phyloP scores from a whole-genome alignment of 1,140 invertebrate species.

The Meloidogyne hapla region DNA sequence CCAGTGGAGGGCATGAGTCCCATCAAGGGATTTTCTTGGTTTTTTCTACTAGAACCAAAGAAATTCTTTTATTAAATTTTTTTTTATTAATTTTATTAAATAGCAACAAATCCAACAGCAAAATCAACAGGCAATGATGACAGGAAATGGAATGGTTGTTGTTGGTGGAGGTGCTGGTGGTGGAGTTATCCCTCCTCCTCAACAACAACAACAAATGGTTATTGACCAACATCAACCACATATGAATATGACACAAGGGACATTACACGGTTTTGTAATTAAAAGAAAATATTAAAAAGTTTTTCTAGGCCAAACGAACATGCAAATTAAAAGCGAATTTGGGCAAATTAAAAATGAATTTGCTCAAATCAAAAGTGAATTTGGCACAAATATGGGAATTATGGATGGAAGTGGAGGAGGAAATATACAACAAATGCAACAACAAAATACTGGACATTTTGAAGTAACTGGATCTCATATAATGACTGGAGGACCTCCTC shows the following conservation, averaged over 20 bases:
- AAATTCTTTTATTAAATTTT: no score
- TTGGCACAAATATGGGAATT: conserved; percentile 15
- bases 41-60: no score
- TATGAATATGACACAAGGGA: neutral
- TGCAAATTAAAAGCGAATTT: neutral
- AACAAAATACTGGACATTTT: neutral
- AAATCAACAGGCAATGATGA: neutral
- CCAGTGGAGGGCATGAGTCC: no score
- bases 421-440: neutral
- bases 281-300: no score
- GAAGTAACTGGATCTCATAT: neutral
- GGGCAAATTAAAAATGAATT: no score
- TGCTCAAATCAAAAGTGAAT: conserved; percentile 1
- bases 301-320: no score
- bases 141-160: neutral
- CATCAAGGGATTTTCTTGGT: no score
- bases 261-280: neutral
- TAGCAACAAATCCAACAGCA: neutral
- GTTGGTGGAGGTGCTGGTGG: neutral
- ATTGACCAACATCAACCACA: conserved; percentile 5
- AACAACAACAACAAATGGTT: conserved; percentile 17
- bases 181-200: neutral
- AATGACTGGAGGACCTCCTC: neutral
- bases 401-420: conserved; percentile 4
- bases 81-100: no score